phyloP scores from a whole-genome alignment of 2,113 vertebrate species.

The Myotis davidii region DNA sequence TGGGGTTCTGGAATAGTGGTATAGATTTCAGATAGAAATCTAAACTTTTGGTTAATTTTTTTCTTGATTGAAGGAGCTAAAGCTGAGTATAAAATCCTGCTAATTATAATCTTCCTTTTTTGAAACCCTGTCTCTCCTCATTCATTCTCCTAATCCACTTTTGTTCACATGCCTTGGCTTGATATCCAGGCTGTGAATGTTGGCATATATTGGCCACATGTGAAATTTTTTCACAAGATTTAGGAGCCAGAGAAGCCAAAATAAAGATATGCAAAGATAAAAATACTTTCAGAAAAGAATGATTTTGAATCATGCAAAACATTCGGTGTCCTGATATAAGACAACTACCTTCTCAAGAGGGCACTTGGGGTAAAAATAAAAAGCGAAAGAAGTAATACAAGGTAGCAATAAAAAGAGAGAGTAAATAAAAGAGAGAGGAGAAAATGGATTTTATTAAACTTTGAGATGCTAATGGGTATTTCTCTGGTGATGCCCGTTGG shows the following conservation, averaged over 20 bases:
- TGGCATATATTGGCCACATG: constrained; percentile 35
- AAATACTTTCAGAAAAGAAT: constrained; percentile 69
- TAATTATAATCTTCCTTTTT: constrained; percentile 46
- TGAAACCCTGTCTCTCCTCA: constrained; percentile 30
- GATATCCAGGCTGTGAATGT: constrained; percentile 8
- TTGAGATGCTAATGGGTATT: not conserved
- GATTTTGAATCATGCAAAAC: constrained; percentile 38
- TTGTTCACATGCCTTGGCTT: constrained; percentile 29
- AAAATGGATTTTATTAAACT: not conserved
- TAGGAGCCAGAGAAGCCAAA: constrained; percentile 45
- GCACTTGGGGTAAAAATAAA: not conserved
- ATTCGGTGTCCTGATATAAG: constrained; percentile 39
- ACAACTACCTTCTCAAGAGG: constrained; percentile 56
- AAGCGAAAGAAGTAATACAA: not conserved
- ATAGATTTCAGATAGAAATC: not conserved
- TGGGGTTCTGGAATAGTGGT: not conserved
- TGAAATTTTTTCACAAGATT: constrained; percentile 62
- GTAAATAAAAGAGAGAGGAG: constrained; percentile 11
- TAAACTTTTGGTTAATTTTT: constrained; percentile 22
- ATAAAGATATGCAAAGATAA: constrained; percentile 60
- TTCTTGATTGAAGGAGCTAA: not conserved
- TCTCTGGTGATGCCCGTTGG: not conserved
- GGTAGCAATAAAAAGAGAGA: not conserved
- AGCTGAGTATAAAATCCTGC: not conserved
- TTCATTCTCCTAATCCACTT: not conserved